Conservation (phyloP, 2,797 vertebrate genomes). For the Sebastes wilsoni region DNA sequence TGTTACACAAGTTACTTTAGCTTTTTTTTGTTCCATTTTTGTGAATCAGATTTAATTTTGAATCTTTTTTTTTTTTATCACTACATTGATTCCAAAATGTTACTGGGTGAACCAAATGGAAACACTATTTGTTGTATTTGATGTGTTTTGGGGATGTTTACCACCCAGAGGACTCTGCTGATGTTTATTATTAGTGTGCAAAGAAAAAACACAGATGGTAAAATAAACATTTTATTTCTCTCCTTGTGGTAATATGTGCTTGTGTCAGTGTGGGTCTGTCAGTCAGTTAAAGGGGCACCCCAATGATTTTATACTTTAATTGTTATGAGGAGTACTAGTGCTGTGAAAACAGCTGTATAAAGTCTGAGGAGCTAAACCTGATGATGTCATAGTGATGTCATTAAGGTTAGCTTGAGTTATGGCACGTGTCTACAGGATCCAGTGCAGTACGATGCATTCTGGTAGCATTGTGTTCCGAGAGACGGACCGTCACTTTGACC, state of each 20-base stretch:
- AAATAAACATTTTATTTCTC: constrained; percentile 84
- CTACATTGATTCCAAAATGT: constrained; percentile 72
- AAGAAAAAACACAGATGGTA: constrained; percentile 61
- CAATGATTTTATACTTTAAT: not conserved
- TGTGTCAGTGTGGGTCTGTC: constrained; percentile 32
- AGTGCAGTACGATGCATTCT: too few relatives aligned
- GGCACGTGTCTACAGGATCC: too few relatives aligned
- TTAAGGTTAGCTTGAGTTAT: not conserved
- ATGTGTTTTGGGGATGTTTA: constrained; percentile 60
- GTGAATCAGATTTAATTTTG: constrained; percentile 50
- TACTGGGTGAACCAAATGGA: constrained; percentile 60
- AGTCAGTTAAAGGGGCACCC: not conserved
- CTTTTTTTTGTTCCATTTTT: constrained; percentile 49
- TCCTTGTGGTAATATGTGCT: constrained; percentile 62
- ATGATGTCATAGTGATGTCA: not conserved
- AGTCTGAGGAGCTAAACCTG: not conserved
- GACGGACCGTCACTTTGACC: too few relatives aligned
- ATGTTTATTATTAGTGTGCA: constrained; percentile 74
- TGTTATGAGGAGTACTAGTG: not conserved
- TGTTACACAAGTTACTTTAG: constrained; percentile 65
- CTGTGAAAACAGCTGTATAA: not conserved
- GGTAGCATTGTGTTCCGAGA: too few relatives aligned
- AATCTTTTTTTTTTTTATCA: constrained; percentile 51
- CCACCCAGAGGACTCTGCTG: constrained; percentile 67
- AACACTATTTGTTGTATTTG: constrained; percentile 71